These are phyloP conservation scores for Penaeus indicus DNA, from an alignment of 1,140 invertebrate genomes.

Conservation along the genomic window DNA sequence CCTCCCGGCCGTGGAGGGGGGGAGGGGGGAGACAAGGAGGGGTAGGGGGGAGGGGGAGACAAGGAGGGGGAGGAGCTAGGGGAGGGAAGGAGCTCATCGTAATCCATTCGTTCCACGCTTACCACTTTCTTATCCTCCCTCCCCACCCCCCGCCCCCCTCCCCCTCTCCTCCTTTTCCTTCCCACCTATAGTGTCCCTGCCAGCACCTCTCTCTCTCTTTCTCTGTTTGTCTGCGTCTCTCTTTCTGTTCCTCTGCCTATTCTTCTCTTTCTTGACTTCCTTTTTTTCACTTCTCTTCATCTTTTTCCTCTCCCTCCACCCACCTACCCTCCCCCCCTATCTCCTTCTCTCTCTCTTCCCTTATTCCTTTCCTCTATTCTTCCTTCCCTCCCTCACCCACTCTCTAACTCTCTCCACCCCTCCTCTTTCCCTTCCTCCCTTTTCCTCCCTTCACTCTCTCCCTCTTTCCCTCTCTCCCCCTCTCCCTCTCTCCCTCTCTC, in stretches of 20 bases:
- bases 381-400: not conserved
- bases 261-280: not conserved
- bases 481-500: not conserved
- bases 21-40: not conserved
- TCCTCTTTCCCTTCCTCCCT: not conserved
- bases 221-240: not conserved
- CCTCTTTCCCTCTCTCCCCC: not conserved
- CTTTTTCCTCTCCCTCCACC: not conserved
- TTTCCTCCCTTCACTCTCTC: not conserved
- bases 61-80: not conserved
- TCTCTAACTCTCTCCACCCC: not conserved
- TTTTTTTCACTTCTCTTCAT: not conserved
- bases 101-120: too few species aligned
- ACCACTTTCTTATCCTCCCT: too few species aligned
- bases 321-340: not conserved
- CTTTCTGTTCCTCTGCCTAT: not conserved
- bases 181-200: not conserved
- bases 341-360: slow-evolving; percentile 3
- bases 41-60: not conserved
- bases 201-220: not conserved
- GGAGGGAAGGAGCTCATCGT: not conserved
- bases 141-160: not conserved
- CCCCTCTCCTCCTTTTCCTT: not conserved
- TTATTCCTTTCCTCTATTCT: not conserved
- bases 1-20: not conserved